A percentile compares a stretch with the other conserved stretches of the same genome.
phyloP scores from a whole-genome alignment of 2,888 invertebrate species.

The Helicoverpa assulta region DNA sequence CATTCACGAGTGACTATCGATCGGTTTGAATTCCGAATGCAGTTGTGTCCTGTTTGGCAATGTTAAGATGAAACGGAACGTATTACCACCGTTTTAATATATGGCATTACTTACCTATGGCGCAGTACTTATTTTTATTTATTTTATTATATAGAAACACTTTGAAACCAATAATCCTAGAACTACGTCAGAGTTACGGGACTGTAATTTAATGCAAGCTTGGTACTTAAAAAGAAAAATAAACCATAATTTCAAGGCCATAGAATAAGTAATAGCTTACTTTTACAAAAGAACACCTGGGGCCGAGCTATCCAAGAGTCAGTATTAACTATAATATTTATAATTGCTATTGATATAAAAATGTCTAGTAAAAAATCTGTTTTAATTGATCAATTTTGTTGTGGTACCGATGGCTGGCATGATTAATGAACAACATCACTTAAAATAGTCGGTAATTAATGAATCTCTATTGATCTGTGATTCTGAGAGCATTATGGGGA shows the following conservation, averaged over 20 bases:
- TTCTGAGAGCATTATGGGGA: background rate
- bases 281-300: background rate
- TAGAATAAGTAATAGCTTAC: background rate
- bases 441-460: conserved; percentile 31
- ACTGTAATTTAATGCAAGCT: background rate
- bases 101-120: background rate
- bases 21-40: conserved; percentile 32
- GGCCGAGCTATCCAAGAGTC: background rate
- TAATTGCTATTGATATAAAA: conserved; percentile 18
- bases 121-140: background rate
- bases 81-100: background rate
- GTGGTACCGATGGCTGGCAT: conserved; percentile 3
- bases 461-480: conserved; percentile 13
- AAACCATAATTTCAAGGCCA: background rate
- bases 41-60: conserved; percentile 19
- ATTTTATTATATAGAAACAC: background rate
- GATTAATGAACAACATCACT: conserved; percentile 32
- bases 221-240: conserved; percentile 1
- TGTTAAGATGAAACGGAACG: background rate
- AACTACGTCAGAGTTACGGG: background rate
- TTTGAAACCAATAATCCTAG: background rate
- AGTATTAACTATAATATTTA: conserved; percentile 4
- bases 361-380: conserved; percentile 14
- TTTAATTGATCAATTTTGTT: conserved; percentile 29
- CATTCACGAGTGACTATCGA: conserved; percentile 24